Conservation (phyloP, 2,113 vertebrate species). For the Coptodon bakossiorum region DNA sequence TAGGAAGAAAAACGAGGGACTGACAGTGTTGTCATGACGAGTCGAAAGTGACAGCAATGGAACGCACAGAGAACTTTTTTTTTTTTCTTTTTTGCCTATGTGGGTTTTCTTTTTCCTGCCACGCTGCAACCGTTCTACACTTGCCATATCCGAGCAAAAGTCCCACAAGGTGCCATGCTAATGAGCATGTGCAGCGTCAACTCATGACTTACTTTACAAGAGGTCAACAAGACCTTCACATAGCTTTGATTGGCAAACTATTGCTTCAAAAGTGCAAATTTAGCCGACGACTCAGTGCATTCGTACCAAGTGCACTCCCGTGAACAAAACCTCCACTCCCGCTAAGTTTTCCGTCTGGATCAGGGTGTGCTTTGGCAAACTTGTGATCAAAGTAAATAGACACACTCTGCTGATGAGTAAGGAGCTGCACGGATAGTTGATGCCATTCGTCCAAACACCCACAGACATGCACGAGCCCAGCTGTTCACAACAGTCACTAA, state of each 20-base stretch:
- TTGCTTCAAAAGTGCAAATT: background rate
- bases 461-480: background rate
- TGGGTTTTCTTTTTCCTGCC: background rate
- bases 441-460: background rate
- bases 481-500: background rate
- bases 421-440: background rate
- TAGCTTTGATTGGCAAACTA: background rate
- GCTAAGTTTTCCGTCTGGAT: background rate
- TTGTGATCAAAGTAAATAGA: slow-evolving; percentile 52
- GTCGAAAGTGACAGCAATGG: slow-evolving; percentile 18
- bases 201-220: background rate
- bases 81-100: background rate
- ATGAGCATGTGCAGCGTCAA: background rate
- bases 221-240: background rate
- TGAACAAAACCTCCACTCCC: slow-evolving; percentile 8
- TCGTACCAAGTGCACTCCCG: background rate
- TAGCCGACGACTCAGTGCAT: background rate
- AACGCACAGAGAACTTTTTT: background rate
- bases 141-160: background rate
- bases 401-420: slow-evolving; percentile 9
- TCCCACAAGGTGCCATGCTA: background rate
- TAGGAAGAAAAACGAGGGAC: slow-evolving; percentile 4
- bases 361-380: slow-evolving; percentile 23
- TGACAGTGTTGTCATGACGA: slow-evolving; percentile 31
- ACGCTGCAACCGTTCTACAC: background rate